Conservation (phyloP, 2,888 invertebrate species). For the Drosophila nigricruria region DNA sequence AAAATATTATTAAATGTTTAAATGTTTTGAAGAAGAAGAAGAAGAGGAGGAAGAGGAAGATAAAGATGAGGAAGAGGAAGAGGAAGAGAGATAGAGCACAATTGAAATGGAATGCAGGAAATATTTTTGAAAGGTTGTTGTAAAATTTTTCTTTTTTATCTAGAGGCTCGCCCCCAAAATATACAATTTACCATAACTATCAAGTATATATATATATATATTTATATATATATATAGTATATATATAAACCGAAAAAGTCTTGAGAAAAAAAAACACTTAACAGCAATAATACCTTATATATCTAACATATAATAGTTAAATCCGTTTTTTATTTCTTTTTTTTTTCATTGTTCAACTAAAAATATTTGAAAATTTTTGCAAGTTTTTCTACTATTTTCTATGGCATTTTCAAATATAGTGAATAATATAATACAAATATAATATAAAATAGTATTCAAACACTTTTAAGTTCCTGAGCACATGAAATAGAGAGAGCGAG, state of each 20-base stretch:
- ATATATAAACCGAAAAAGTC: background rate
- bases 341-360: constrained; percentile 25
- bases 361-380: constrained; percentile 9
- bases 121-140: constrained; percentile 47
- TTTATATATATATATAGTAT: background rate
- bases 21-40: constrained; percentile 43
- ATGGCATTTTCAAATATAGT: constrained; percentile 50
- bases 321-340: background rate
- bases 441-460: constrained; percentile 9
- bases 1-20: constrained; percentile 51
- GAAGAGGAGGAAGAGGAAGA: background rate
- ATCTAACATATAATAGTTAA: constrained; percentile 21
- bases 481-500: background rate
- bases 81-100: constrained; percentile 15
- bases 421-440: background rate
- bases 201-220: background rate
- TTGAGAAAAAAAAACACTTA: constrained; percentile 22
- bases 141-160: constrained; percentile 2
- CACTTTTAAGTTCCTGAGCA: constrained; percentile 59
- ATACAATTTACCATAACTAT: constrained; percentile 2
- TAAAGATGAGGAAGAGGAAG: background rate
- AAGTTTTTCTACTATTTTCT: constrained; percentile 56
- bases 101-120: constrained; percentile 46
- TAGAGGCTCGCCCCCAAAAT: constrained; percentile 3
- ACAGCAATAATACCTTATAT: constrained; percentile 11